Conservation (phyloP, 2,797 vertebrate species). For the Catostomus latipinnis region DNA sequence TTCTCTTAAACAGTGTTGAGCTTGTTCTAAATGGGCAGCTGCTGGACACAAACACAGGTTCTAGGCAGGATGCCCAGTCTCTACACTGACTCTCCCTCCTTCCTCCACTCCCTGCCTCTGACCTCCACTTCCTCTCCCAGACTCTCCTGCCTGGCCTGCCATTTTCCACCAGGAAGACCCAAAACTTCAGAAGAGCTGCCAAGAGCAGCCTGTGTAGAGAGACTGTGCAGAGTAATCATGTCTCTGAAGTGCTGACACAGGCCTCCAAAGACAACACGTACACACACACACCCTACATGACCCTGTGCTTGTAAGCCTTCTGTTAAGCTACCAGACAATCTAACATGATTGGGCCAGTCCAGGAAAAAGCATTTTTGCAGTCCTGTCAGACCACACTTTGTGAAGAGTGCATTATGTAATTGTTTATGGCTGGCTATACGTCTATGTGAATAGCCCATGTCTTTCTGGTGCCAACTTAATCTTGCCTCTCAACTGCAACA, state of each 20-base stretch:
- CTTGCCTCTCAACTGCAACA: not conserved
- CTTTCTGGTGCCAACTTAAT: conserved; percentile 8
- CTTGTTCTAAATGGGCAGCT: conserved; percentile 76
- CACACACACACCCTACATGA: conserved; percentile 17
- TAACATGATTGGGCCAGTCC: not conserved
- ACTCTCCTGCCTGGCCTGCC: conserved; percentile 59
- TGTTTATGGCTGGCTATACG: conserved; percentile 2
- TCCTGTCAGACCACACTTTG: conserved; percentile 9
- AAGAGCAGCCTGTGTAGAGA: conserved; percentile 55
- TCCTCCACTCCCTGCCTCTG: conserved; percentile 19
- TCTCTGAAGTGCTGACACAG: conserved; percentile 35
- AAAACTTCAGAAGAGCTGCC: conserved; percentile 71
- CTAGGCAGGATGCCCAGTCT: conserved; percentile 74
- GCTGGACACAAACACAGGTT: conserved; percentile 74
- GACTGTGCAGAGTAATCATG: conserved; percentile 8
- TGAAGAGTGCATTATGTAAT: not conserved
- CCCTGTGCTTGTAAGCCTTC: no score
- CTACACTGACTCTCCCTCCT: conserved; percentile 66
- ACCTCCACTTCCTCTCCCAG: conserved; percentile 51
- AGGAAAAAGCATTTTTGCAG: conserved; percentile 22
- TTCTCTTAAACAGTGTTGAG: conserved; percentile 64
- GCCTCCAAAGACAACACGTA: conserved; percentile 11
- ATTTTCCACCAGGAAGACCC: conserved; percentile 72
- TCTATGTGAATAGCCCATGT: not conserved
- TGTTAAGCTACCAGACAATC: not conserved